Evolutionary conservation across 2,113 vertebrate species (phyloP), one percentile per base, ranked within the genome.

Genomic region (Gnathonemus longibarbis): DNA sequence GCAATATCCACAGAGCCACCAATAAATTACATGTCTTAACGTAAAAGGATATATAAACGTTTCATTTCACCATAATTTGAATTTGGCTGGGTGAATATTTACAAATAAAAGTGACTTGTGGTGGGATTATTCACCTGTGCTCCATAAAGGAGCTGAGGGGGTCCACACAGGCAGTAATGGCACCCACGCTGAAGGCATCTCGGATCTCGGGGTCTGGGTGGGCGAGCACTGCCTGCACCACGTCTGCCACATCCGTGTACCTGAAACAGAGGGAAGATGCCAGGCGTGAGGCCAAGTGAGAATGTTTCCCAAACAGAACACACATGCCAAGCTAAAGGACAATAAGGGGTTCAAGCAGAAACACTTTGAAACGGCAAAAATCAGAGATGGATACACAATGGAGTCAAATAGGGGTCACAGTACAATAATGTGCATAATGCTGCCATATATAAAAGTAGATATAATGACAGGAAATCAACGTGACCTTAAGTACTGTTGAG

Each of bases 111-210:
- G 84, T n/a, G 45, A 24, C 50, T 10, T 50, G 48, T 86, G 21
- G 31, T 13, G 15, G 11, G 11, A 8, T 17, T n/a, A 42, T 5
- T 89, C 94, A 98, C 98, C 98, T 97, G 88, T 99, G 98, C 35
- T 98, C 97, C 95, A 99, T 97, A 87, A 96, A 98, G 94, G 97
- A 98, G 91, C 96, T 95, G 62, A 97, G 94, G 0, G 98, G 98
- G 90, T 99, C 96, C 70, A 99, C 96, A 3, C 98, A 99, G 46
- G 96, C 96, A 0, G 96, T 97, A 87, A 98, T 91, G 0, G 97
- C 94, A 35, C 98, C 98, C 15, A 98, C 95, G 91, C 93, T 80
- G 89, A 98, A 97, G 84, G 94, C 92, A 0, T 96, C 95, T 84
- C 95, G 98, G 91, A 98, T 96, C 0, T 94, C 93, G 4, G 96